Evolutionary conservation across 2,888 invertebrate species (phyloP).

Genomic region (Halocaridina rubra): DNA sequence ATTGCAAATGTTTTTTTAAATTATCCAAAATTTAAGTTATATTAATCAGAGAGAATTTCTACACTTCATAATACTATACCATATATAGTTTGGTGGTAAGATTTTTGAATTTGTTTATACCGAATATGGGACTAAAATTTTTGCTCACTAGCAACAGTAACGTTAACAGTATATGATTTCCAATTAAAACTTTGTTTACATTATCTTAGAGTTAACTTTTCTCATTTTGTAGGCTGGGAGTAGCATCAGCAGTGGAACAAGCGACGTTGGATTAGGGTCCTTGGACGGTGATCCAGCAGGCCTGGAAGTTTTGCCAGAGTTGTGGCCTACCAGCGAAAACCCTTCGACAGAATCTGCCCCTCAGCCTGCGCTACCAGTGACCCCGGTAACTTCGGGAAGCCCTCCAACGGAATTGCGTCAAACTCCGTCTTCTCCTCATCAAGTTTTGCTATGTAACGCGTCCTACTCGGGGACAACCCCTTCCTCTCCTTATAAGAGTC

Average conservation of each 20-base stretch:
- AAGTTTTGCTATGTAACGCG: not conserved
- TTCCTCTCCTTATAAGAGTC: conserved; percentile 11
- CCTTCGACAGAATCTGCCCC: conserved; percentile 20
- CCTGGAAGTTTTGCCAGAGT: conserved; percentile 50
- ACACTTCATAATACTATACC: too few relatives aligned
- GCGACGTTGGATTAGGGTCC: conserved; percentile 50
- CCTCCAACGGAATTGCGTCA: not conserved
- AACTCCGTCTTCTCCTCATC: not conserved
- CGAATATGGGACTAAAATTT: too few relatives aligned
- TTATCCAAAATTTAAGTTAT: too few relatives aligned
- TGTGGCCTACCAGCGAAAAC: conserved; percentile 44
- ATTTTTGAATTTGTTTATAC: too few relatives aligned
- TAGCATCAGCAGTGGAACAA: conserved; percentile 57
- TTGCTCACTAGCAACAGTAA: too few relatives aligned
- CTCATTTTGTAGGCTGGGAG: conserved; percentile 42
- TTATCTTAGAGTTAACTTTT: too few relatives aligned
- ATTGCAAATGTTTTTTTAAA: too few relatives aligned
- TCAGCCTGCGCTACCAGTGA: conserved; percentile 22
- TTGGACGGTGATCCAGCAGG: conserved; percentile 56
- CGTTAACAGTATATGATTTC: too few relatives aligned
- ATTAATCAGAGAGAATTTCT: too few relatives aligned
- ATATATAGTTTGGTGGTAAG: too few relatives aligned
- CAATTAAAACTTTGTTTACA: too few relatives aligned
- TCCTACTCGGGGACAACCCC: not conserved
- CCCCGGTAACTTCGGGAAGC: not conserved